These are phyloP conservation scores for Malaclemys terrapin DNA, from an alignment of 2,113 vertebrate genomes.

Conservation along the genomic window DNA sequence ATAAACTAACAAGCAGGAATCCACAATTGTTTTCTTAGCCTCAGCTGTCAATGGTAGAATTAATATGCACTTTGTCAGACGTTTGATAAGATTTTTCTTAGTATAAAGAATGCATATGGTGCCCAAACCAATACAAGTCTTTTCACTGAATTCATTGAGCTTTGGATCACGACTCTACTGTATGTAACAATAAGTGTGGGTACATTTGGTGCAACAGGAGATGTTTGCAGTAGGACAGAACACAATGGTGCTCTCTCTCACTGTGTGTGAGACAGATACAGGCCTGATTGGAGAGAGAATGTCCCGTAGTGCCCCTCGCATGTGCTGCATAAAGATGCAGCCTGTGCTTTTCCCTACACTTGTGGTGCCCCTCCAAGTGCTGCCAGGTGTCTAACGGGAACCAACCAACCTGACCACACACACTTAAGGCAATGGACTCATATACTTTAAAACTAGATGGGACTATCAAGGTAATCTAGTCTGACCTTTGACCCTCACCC, in stretches of 20 bases:
- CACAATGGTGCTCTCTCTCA: background rate
- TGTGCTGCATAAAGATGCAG: background rate
- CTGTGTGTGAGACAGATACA: background rate
- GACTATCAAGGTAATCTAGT: background rate
- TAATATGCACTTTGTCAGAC: background rate
- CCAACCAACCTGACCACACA: background rate
- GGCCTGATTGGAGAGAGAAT: background rate
- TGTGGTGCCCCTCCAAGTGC: background rate
- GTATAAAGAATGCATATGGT: background rate
- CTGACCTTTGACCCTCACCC: background rate
- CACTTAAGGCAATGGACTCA: background rate
- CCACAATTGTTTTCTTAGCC: background rate
- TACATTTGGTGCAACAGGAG: background rate
- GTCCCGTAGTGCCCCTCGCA: background rate
- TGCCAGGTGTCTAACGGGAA: background rate
- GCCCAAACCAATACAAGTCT: background rate
- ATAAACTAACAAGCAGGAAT: background rate
- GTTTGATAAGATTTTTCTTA: background rate
- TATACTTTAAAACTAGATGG: background rate
- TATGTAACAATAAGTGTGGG: background rate
- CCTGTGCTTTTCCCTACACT: background rate
- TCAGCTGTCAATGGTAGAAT: background rate
- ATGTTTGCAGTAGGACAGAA: background rate
- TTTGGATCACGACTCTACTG: background rate
- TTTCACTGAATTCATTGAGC: background rate